Evolutionary conservation across 2,113 vertebrate species (phyloP).

Genomic region (Hemibagrus wyckioides): DNA sequence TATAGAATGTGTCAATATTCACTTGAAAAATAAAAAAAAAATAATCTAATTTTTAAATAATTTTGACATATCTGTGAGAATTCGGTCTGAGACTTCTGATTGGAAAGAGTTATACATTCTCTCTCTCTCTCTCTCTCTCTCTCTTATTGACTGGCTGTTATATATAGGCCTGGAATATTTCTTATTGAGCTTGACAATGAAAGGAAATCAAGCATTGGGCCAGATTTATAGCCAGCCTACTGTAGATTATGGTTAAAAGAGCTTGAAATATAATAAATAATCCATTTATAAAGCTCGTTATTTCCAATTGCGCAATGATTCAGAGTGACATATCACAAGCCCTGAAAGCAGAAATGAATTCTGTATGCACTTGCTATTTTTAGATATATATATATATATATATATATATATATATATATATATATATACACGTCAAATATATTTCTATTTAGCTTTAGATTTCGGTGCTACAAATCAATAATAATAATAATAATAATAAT

Average conservation of each 20-base stretch:
- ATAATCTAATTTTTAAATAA: neutral
- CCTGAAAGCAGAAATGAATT: neutral
- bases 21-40: neutral
- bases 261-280: slow-evolving; percentile 27
- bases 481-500: neutral
- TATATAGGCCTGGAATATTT: neutral
- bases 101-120: neutral
- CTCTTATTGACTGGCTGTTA: slow-evolving; percentile 15
- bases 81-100: neutral
- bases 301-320: slow-evolving; percentile 1
- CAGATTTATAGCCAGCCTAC: slow-evolving; percentile 14
- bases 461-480: slow-evolving; percentile 19
- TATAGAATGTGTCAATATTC: neutral
- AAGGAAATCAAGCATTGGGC: slow-evolving; percentile 2
- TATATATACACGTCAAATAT: neutral
- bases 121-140: slow-evolving; percentile 4
- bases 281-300: slow-evolving; percentile 6
- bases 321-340: neutral
- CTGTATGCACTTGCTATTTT: neutral
- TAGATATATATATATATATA: neutral
- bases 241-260: slow-evolving; percentile 31
- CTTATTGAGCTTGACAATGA: slow-evolving; percentile 25
- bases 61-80: neutral
- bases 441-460: neutral
- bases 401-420: neutral